These are phyloP conservation scores for Capra hircus DNA, from an alignment of 2,113 vertebrate species.

Conservation along the genomic window DNA sequence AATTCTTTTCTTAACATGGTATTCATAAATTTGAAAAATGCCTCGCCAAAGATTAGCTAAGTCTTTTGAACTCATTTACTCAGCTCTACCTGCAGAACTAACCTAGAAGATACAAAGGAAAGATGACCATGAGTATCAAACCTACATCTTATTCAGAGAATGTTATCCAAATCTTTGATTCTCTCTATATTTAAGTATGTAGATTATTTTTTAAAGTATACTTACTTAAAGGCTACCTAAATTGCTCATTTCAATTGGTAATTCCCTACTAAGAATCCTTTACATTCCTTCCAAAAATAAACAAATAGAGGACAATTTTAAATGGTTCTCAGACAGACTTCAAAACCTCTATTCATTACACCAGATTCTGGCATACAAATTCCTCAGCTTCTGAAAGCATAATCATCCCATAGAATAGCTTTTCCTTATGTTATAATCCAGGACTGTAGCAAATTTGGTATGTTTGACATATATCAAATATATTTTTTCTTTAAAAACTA, in stretches of 20 bases:
- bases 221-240: constrained; percentile 8
- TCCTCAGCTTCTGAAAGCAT: constrained; percentile 31
- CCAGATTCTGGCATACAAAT: background rate
- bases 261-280: background rate
- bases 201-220: background rate
- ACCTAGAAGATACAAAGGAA: background rate
- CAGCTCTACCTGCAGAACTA: constrained; percentile 14
- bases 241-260: constrained; percentile 2
- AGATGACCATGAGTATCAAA: background rate
- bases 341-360: constrained; percentile 53
- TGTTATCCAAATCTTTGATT: background rate
- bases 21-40: constrained; percentile 1
- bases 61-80: background rate
- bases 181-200: background rate
- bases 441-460: background rate
- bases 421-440: background rate
- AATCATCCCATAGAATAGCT: background rate
- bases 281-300: constrained; percentile 47
- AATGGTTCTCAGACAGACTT: constrained; percentile 32
- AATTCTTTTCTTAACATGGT: background rate
- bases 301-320: constrained; percentile 22
- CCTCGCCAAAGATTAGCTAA: background rate
- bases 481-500: background rate
- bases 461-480: background rate
- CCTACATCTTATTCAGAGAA: background rate